phyloP scores from a whole-genome alignment of 2,113 vertebrate genomes.

The Carassius auratus region DNA sequence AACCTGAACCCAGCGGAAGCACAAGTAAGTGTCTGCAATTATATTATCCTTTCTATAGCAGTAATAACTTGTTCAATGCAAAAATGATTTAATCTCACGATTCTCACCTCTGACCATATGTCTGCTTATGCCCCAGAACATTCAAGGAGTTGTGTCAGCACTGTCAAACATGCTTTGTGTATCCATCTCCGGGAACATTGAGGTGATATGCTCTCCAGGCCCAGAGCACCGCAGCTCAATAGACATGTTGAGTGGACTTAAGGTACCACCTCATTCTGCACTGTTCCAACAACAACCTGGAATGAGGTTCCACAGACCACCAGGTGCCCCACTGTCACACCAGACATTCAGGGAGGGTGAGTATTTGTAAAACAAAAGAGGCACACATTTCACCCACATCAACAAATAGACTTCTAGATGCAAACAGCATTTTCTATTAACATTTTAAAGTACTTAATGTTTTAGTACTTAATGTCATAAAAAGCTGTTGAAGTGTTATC shows the following conservation, averaged over 20 bases:
- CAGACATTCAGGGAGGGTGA: neutral
- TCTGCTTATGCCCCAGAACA: constrained; percentile 78
- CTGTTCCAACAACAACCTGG: constrained; percentile 61
- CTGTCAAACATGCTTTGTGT: constrained; percentile 88
- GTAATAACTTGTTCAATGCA: neutral
- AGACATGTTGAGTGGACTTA: constrained; percentile 77
- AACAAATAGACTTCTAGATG: neutral
- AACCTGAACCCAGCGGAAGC: constrained; percentile 89
- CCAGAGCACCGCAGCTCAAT: constrained; percentile 67
- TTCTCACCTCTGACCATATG: constrained; percentile 62
- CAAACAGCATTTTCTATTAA: too few species aligned
- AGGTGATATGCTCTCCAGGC: constrained; percentile 84
- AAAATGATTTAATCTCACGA: constrained; percentile 43
- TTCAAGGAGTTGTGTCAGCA: constrained; percentile 84
- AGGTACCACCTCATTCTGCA: constrained; percentile 64
- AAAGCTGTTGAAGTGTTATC: neutral
- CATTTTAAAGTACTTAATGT: neutral
- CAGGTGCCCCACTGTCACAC: constrained; percentile 13
- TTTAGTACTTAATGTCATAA: neutral
- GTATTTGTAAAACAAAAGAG: neutral
- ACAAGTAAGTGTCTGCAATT: constrained; percentile 80
- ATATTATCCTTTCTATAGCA: neutral
- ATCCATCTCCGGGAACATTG: constrained; percentile 84
- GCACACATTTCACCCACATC: neutral
- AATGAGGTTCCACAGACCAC: constrained; percentile 73